phyloP scores from a whole-genome alignment of 2,797 vertebrate genomes.

The Myotis daubentonii region DNA sequence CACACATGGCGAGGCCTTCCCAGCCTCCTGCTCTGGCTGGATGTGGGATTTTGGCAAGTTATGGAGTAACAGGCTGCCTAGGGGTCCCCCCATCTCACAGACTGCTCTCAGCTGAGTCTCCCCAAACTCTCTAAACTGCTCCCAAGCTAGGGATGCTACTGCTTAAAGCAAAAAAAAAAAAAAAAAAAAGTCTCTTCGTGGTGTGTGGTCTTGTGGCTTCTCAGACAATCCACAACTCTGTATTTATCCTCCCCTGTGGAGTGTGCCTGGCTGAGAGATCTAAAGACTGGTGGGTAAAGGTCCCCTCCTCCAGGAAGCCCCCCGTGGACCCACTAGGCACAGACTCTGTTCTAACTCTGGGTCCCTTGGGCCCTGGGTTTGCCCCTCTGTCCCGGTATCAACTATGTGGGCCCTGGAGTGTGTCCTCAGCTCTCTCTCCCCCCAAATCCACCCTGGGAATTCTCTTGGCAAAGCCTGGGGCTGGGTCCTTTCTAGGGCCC shows the following conservation, averaged over 20 bases:
- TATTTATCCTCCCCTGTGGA: not conserved
- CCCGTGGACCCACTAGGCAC: not conserved
- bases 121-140: not conserved
- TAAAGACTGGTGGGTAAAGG: not conserved
- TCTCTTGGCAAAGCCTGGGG: not conserved
- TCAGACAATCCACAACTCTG: slow-evolving; percentile 19
- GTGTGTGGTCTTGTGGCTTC: slow-evolving; percentile 48
- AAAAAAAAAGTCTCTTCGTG: not conserved
- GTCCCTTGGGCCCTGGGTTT: not conserved
- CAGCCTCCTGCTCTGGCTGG: not conserved
- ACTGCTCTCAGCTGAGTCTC: not conserved
- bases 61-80: not conserved
- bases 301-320: not conserved
- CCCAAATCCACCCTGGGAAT: not conserved
- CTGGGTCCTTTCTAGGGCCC: not conserved
- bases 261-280: not conserved
- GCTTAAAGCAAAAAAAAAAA: not conserved
- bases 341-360: not conserved
- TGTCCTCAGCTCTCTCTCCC: not conserved
- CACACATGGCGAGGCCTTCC: not conserved
- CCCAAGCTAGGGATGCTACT: not conserved
- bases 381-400: not conserved
- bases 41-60: slow-evolving; percentile 37
- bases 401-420: not conserved
- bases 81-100: not conserved